Evolutionary conservation across 2,113 vertebrate genomes (phyloP), one percentile per base, ranked within the genome.

Genomic region (Pituophis catenifer): DNA sequence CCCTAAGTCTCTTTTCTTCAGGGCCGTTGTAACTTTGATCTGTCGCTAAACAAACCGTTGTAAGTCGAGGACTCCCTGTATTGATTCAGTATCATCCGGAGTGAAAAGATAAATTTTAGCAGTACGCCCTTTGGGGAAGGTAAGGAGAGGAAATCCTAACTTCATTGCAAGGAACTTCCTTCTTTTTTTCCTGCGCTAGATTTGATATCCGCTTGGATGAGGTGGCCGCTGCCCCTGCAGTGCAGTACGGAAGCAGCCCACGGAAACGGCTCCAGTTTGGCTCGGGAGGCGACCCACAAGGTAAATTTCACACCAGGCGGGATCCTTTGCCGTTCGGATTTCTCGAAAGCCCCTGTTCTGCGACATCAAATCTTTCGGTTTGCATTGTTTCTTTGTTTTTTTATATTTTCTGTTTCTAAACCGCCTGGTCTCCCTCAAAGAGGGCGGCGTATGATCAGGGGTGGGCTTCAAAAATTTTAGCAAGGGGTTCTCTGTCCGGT

Each of bases 251-350:
- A 96, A 98, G 95, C 96, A 98, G 95, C 91, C 96, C 98, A 70
- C 98, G 98, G 91, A 99, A 98, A 96, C 98, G 97, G 92, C 98
- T 99, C 91, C 98, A 98, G 94, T 98, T 99, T 93, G 93, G 95
- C 11, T 97, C 98, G 75, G 50, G 97, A 50, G 98, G 98, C 86
- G 97, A 97, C 94, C 81, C 23, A 2, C 98, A 98, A 96, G 99
- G 99, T 99, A 98, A 95, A 91, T 91, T 29, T 86, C 57, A 70
- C 55, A 21, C 26, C n/a, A 9, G 50, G 53, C 50, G 24, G 38
- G 70, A 53, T 23, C 6, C n/a, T 33, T 52, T n/a, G 38, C 33
- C 52, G 13, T 58, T 88, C 8, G 1, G 5, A n/a, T 48, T 21
- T 13, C 38, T 21, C 29, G 21, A 3, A 24, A 89, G 13, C 11